Conservation (phyloP, 1,140 invertebrate genomes). For the Pseudoatta argentina region DNA sequence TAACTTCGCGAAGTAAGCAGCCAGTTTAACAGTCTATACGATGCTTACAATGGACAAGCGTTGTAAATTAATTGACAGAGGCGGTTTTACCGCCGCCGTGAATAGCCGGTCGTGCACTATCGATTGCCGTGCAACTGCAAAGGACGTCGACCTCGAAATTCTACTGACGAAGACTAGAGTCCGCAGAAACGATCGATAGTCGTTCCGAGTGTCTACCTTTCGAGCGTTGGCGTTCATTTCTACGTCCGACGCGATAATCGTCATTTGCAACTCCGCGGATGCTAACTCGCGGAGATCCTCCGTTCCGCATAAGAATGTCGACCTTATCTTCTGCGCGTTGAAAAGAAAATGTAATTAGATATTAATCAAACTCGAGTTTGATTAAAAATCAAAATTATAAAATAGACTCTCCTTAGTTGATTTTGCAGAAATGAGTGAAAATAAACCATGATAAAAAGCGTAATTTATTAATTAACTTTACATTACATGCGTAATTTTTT, state of each 20-base stretch:
- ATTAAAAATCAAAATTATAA: neutral
- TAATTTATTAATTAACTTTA: too few species aligned
- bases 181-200: constrained; percentile 78
- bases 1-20: neutral
- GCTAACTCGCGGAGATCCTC: neutral
- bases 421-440: neutral
- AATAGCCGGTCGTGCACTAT: constrained; percentile 56
- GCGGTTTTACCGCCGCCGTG: constrained; percentile 13
- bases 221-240: constrained; percentile 60
- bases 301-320: neutral
- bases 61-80: constrained; percentile 54
- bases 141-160: constrained; percentile 80
- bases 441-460: neutral
- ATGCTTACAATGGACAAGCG: constrained; percentile 4
- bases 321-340: neutral
- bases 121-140: constrained; percentile 68
- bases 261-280: constrained; percentile 2
- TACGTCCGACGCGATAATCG: constrained; percentile 53
- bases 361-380: neutral
- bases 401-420: neutral
- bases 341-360: neutral
- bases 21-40: neutral
- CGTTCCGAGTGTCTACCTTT: constrained; percentile 64
- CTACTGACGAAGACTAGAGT: constrained; percentile 67
- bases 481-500: too few species aligned